Base-by-base conservation (phyloP, 2,113 vertebrate species). In the Cricetomys ansorgei region DNA sequence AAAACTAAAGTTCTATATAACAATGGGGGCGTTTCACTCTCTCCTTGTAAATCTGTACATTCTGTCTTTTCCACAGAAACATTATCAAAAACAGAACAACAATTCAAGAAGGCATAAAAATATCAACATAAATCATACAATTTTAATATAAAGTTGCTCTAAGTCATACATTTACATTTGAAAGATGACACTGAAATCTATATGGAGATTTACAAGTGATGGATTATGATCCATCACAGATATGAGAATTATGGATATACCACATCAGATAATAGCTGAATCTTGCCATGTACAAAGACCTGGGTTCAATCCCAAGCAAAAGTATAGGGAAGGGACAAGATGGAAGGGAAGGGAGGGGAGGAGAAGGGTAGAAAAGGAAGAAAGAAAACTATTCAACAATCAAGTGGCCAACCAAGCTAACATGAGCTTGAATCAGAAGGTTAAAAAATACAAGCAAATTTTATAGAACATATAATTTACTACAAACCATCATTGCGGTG, bases 401-500 rank as follows among this genome's bases (percentile, higher is more conserved):
- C 84, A 85, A 57, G 37, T 70, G 34, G 84, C 12, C 72, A 92
- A 88, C 9, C 16, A 73, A 79, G 59, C 9, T 11, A 91, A 80
- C 3, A 89, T 0, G n/a, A 3, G 55, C 45, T 57, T 88, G 19
- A 62, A 70, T 79, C 92, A 1, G 59, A 65, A 15, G 23, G n/a
- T 70, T 88, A 88, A 86, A 57, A 81, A 95, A 79, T 92, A 93
- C 87, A 95, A 12, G 37, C 90, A 16, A 81, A 53, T 15, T 89
- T 94, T 0, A 88, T 40, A 67, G 92, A 83, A 79, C 89, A 90
- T 70, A 84, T 31, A 90, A 55, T 40, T 17, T n/a, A 81, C 70
- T 94, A 97, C 99, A 98, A 95, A 99, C 99, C 99, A 99, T 99
- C 98, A 99, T 99, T 57, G 99, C 99, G 34, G 99, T 99, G 96